Conservation (phyloP, 2,113 vertebrate genomes). For the Meleagris gallopavo region DNA sequence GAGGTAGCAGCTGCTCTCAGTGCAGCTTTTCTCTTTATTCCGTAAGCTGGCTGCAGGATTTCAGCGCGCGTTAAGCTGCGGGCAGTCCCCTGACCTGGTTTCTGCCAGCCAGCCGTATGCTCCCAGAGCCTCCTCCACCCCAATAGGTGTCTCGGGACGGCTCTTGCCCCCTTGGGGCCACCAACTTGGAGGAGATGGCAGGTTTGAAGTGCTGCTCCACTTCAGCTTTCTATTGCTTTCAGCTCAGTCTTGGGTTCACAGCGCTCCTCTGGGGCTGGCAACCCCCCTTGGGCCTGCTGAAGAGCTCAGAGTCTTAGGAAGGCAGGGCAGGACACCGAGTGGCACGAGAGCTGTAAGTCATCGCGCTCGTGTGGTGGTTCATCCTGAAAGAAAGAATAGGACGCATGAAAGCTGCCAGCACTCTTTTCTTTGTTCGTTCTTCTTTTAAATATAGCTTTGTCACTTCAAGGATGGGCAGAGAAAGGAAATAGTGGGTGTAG, state of each 20-base stretch:
- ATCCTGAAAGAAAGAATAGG: background rate
- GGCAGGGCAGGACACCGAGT: background rate
- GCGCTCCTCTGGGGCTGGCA: background rate
- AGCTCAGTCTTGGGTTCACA: background rate
- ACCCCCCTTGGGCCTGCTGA: background rate
- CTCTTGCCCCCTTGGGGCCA: background rate
- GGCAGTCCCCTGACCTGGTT: conserved; percentile 51
- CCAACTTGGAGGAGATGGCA: background rate
- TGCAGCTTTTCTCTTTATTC: conserved; percentile 41
- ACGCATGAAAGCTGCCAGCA: background rate
- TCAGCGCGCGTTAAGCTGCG: conserved; percentile 2
- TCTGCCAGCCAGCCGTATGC: background rate
- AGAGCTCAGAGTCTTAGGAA: background rate
- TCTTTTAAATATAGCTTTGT: background rate
- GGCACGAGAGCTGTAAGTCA: conserved; percentile 5
- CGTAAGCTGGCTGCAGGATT: conserved; percentile 30
- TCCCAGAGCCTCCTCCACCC: background rate
- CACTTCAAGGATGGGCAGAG: background rate
- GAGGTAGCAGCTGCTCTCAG: conserved; percentile 45
- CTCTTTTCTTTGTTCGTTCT: background rate
- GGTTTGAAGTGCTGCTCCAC: background rate
- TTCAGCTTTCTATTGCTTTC: background rate
- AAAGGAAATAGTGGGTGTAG: conserved; percentile 29
- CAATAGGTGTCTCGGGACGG: conserved; percentile 9
- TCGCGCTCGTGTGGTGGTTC: background rate